These are phyloP conservation scores for Microtus agrestis DNA, from an alignment of 2,797 vertebrate genomes.

Conservation along the genomic window DNA sequence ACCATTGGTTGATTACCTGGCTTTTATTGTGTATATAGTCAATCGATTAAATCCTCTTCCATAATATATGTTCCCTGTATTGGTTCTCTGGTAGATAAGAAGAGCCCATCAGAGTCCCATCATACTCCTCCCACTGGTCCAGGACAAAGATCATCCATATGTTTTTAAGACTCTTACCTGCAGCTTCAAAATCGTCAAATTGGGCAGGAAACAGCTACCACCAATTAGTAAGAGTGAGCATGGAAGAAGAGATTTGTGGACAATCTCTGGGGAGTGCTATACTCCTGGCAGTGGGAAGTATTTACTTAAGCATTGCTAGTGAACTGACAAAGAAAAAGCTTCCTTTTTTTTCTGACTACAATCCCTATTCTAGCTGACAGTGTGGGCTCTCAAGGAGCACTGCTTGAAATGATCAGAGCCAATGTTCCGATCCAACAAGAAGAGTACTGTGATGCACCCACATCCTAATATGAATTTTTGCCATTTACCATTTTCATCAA, in stretches of 20 bases:
- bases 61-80: neutral
- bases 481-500: slow-evolving; percentile 33
- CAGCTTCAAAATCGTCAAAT: neutral
- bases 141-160: neutral
- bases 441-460: neutral
- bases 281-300: neutral
- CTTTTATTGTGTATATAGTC: neutral
- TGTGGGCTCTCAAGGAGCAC: neutral
- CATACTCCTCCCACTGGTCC: neutral
- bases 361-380: neutral
- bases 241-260: neutral
- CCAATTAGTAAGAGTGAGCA: neutral
- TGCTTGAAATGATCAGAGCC: neutral
- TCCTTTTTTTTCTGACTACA: neutral
- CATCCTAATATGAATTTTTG: neutral
- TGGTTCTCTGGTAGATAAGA: neutral
- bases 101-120: neutral
- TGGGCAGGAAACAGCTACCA: neutral
- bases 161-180: slow-evolving; percentile 22
- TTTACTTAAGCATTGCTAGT: neutral
- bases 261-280: neutral
- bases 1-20: neutral
- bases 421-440: neutral
- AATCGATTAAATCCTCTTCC: neutral
- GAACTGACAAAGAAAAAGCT: neutral